These are phyloP conservation scores for Serripes groenlandicus DNA, from an alignment of 2,888 invertebrate genomes.

Conservation along the genomic window DNA sequence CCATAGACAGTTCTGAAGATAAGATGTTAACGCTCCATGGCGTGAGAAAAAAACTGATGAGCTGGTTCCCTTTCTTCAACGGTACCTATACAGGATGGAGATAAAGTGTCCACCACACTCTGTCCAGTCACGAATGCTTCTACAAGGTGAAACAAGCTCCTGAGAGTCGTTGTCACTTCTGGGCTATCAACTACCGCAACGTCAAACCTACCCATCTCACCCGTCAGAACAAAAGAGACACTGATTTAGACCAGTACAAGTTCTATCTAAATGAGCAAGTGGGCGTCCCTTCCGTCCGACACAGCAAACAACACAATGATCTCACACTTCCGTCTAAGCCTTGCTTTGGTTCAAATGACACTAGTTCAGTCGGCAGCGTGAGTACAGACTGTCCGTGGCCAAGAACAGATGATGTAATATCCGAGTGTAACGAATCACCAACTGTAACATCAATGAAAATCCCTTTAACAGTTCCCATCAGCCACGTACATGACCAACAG, in stretches of 20 bases:
- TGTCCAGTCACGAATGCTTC: constrained; percentile 72
- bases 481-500: neutral
- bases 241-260: neutral
- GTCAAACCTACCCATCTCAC: constrained; percentile 24
- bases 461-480: neutral
- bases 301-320: neutral
- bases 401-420: neutral
- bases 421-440: neutral
- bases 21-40: constrained; percentile 65
- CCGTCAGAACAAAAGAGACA: constrained; percentile 10
- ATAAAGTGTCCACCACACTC: constrained; percentile 74
- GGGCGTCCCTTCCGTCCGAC: constrained; percentile 24
- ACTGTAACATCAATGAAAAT: neutral
- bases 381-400: neutral
- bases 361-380: neutral
- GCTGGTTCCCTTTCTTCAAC: constrained; percentile 76
- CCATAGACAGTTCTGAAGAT: constrained; percentile 67
- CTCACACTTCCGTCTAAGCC: neutral
- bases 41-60: constrained; percentile 59
- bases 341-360: neutral
- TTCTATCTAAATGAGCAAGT: constrained; percentile 40
- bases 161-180: neutral
- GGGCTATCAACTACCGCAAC: constrained; percentile 25
- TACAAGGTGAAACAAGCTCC: constrained; percentile 42
- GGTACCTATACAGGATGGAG: constrained; percentile 74